Evolutionary conservation across 2,888 invertebrate species (phyloP).

Genomic region (Oegoconia quadripuncta): DNA sequence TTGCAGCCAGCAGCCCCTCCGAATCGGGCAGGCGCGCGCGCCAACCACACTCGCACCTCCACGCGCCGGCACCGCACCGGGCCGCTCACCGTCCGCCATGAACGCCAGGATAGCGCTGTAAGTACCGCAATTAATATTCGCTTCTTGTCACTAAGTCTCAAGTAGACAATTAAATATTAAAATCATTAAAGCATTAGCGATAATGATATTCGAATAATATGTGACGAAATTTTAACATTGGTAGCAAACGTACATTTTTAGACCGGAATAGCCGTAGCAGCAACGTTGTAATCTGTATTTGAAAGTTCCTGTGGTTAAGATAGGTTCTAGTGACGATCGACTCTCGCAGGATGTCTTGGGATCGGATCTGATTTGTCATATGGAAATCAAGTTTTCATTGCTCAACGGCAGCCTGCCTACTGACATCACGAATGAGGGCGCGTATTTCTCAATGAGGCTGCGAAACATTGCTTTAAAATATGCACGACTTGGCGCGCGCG

Average conservation of each 20-base stretch:
- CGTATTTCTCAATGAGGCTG: conserved; percentile 73
- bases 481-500: conserved; percentile 61
- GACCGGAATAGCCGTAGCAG: too few relatives aligned
- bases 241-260: too few relatives aligned
- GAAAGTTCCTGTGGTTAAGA: too few relatives aligned
- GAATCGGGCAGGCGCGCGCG: conserved; percentile 49
- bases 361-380: conserved; percentile 62
- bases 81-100: conserved; percentile 40
- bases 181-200: too few relatives aligned
- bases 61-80: conserved; percentile 29
- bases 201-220: too few relatives aligned
- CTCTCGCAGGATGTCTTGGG: too few relatives aligned
- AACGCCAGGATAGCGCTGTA: conserved; percentile 64
- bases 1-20: conserved; percentile 66
- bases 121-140: too few relatives aligned
- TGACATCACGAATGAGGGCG: conserved; percentile 74
- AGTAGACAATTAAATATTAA: too few relatives aligned
- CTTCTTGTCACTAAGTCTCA: too few relatives aligned
- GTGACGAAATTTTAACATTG: too few relatives aligned
- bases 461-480: conserved; percentile 74
- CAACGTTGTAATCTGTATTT: too few relatives aligned
- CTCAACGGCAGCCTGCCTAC: conserved; percentile 59
- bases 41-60: conserved; percentile 28
- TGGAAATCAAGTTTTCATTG: conserved; percentile 72
- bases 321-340: too few relatives aligned